phyloP scores from a whole-genome alignment of 2,888 invertebrate species.

The Pandemis corylana region DNA sequence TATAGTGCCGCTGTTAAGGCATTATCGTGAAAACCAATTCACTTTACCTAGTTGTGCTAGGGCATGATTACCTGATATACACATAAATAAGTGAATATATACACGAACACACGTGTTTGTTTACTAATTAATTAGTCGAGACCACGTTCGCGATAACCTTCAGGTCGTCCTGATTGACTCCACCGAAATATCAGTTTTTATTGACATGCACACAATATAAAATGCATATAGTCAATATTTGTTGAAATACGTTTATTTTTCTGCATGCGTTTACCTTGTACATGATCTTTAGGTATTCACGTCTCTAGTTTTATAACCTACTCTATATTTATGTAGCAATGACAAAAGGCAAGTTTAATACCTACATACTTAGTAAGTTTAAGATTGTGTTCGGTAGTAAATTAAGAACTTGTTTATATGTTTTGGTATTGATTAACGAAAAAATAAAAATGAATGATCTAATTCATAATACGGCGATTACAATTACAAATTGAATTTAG shows the following conservation, averaged over 20 bases:
- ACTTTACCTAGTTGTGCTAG: slow-evolving; percentile 22
- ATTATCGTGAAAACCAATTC: slow-evolving; percentile 9
- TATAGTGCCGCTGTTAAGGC: background rate
- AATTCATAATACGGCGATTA: background rate
- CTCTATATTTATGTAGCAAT: background rate
- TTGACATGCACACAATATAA: slow-evolving; percentile 23
- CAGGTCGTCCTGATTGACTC: slow-evolving; percentile 43
- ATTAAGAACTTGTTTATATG: background rate
- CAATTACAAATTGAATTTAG: background rate
- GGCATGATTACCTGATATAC: slow-evolving; percentile 7
- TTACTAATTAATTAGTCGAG: slow-evolving; percentile 37
- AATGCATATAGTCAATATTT: background rate
- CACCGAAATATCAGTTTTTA: slow-evolving; percentile 34
- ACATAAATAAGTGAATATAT: background rate
- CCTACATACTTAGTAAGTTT: no score
- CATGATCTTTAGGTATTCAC: background rate
- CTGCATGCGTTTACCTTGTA: background rate
- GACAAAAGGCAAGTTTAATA: background rate
- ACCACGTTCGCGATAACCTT: slow-evolving; percentile 36
- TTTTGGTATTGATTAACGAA: background rate
- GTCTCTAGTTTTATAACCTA: background rate
- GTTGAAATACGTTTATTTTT: slow-evolving; percentile 4
- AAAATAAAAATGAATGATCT: background rate
- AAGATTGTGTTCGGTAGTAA: no score
- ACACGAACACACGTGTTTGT: slow-evolving; percentile 24